phyloP scores from a whole-genome alignment of 1,140 invertebrate species.

The Potamilus streckersoni region DNA sequence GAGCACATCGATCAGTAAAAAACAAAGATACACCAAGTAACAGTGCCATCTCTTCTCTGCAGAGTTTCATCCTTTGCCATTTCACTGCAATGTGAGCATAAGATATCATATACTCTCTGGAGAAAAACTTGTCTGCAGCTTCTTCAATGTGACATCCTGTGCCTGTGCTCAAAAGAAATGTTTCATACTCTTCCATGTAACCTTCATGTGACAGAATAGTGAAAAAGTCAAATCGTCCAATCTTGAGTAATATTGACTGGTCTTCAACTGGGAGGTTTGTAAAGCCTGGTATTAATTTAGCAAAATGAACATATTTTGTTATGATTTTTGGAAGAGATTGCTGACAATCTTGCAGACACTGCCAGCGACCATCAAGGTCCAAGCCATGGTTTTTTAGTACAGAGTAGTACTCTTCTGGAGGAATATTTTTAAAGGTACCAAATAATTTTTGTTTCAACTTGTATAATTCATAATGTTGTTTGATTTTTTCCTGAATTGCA shows the following conservation, averaged over 20 bases:
- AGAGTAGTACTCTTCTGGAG: constrained; percentile 16
- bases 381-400: constrained; percentile 17
- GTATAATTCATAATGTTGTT: constrained; percentile 14
- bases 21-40: constrained; percentile 6
- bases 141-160: constrained; percentile 20
- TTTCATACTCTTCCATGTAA: constrained; percentile 3
- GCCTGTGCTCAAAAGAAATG: constrained; percentile 6
- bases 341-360: constrained; percentile 7
- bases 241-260: constrained; percentile 14
- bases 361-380: constrained; percentile 24
- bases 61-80: constrained; percentile 12
- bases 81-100: background rate
- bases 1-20: constrained; percentile 17
- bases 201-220: constrained; percentile 9
- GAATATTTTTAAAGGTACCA: constrained; percentile 18
- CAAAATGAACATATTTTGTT: constrained; percentile 17
- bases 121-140: constrained; percentile 11
- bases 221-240: constrained; percentile 14
- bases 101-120: background rate
- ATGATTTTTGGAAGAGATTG: constrained; percentile 9
- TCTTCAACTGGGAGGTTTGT: constrained; percentile 7
- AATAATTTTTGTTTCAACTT: constrained; percentile 12
- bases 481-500: constrained; percentile 6
- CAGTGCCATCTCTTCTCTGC: constrained; percentile 13
- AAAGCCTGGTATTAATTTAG: constrained; percentile 24